Conservation (phyloP, 2,113 vertebrate species). For the Lanius ludovicianus region DNA sequence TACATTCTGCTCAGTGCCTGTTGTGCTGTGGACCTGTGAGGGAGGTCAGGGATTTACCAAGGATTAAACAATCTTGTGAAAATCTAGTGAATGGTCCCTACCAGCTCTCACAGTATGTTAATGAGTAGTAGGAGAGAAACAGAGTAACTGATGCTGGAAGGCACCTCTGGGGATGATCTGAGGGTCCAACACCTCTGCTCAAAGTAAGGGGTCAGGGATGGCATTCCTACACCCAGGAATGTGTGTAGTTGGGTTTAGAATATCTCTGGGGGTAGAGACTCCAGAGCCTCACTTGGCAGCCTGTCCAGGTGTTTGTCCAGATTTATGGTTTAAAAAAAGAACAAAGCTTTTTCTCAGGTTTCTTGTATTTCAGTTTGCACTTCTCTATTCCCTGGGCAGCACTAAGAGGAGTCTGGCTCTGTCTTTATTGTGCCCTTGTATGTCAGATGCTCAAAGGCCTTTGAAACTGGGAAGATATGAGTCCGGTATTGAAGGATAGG, state of each 20-base stretch:
- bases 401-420: not conserved
- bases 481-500: not conserved
- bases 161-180: not conserved
- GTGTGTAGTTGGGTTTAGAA: not conserved
- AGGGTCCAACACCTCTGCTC: not conserved
- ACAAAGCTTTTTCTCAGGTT: not conserved
- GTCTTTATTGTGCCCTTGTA: rapidly evolving
- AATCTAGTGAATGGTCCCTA: not conserved
- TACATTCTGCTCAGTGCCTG: not conserved
- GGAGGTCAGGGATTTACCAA: not conserved
- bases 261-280: not conserved
- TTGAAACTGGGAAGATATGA: not conserved
- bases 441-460: not conserved
- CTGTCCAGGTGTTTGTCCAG: not conserved
- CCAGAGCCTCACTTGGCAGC: not conserved
- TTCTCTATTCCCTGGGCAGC: not conserved
- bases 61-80: not conserved
- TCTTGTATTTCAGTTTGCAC: not conserved
- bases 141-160: not conserved
- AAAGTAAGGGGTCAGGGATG: not conserved
- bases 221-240: not conserved
- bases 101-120: rapidly evolving
- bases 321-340: not conserved
- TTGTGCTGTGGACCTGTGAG: not conserved
- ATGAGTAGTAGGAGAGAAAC: not conserved